Conservation (phyloP, 2,888 invertebrate species). For the Apoda limacodes region DNA sequence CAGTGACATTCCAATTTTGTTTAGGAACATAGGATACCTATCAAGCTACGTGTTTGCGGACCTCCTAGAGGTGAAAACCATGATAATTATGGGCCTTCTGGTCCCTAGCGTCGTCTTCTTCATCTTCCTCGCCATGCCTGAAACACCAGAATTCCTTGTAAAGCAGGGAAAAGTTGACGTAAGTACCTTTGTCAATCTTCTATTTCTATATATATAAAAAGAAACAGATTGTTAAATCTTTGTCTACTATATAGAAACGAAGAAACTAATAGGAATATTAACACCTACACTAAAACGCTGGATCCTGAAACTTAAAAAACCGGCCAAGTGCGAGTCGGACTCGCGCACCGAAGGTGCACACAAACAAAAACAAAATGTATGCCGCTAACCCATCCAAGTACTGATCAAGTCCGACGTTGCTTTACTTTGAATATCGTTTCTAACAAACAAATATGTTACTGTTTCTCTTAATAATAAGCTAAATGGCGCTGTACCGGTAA, state of each 20-base stretch:
- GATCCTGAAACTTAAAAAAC: too few species aligned
- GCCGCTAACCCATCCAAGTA: too few species aligned
- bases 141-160: conserved; percentile 58
- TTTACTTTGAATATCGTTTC: too few species aligned
- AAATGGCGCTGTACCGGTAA: too few species aligned
- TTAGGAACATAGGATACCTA: conserved; percentile 56
- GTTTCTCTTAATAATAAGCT: too few species aligned
- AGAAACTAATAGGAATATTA: too few species aligned
- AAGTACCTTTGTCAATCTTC: conserved; percentile 18
- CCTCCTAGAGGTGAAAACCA: conserved; percentile 34
- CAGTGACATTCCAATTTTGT: conserved; percentile 12
- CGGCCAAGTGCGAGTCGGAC: too few species aligned
- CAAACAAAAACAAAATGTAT: too few species aligned
- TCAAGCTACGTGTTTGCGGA: conserved; percentile 51
- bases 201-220: conserved; percentile 1
- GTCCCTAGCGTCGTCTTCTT: conserved; percentile 47
- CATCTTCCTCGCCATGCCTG: conserved; percentile 54
- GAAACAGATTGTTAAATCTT: not conserved
- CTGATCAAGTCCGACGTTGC: too few species aligned
- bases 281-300: not conserved
- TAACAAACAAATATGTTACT: too few species aligned
- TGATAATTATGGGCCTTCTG: conserved; percentile 50
- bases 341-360: too few species aligned
- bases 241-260: too few species aligned
- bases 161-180: conserved; percentile 60